phyloP scores from a whole-genome alignment of 2,113 vertebrate species.

The Neodontobutis hainanensis region DNA sequence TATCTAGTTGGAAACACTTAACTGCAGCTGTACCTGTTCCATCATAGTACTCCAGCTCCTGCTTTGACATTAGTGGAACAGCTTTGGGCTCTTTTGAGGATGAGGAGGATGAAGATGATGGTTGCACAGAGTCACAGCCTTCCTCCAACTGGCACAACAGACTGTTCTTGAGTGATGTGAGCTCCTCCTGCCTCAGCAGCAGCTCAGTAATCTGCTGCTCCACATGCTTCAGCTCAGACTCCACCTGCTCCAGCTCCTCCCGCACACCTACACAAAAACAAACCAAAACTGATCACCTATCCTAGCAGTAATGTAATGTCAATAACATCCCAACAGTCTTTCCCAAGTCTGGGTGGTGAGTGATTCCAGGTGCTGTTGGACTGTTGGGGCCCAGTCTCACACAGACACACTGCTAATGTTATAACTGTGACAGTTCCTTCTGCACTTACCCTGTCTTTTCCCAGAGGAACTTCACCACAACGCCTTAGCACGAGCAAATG shows the following conservation, averaged over 20 bases:
- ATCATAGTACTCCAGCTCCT: constrained; percentile 80
- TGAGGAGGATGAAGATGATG: constrained; percentile 35
- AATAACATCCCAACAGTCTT: too few relatives aligned
- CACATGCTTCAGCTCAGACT: constrained; percentile 85
- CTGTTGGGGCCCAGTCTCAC: too few relatives aligned
- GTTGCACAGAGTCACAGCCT: constrained; percentile 58
- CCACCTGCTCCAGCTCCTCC: constrained; percentile 83
- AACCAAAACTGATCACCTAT: background rate
- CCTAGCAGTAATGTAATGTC: too few relatives aligned
- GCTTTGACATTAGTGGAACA: constrained; percentile 62
- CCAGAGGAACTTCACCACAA: too few relatives aligned
- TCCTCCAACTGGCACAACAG: constrained; percentile 82
- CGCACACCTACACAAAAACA: constrained; percentile 75
- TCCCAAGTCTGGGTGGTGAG: too few relatives aligned
- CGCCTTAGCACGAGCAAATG: too few relatives aligned
- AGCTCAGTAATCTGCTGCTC: constrained; percentile 90
- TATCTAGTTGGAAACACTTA: too few relatives aligned
- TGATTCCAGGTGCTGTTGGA: too few relatives aligned
- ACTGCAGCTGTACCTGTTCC: constrained; percentile 78
- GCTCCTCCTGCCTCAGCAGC: constrained; percentile 84
- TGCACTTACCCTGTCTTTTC: too few relatives aligned
- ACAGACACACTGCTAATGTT: too few relatives aligned
- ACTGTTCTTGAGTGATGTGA: constrained; percentile 79
- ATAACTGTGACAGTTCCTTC: too few relatives aligned
- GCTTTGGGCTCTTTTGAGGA: constrained; percentile 49